These are phyloP conservation scores for Gonocerus acuteangulatus DNA, from an alignment of 2,888 invertebrate genomes.

Conservation along the genomic window DNA sequence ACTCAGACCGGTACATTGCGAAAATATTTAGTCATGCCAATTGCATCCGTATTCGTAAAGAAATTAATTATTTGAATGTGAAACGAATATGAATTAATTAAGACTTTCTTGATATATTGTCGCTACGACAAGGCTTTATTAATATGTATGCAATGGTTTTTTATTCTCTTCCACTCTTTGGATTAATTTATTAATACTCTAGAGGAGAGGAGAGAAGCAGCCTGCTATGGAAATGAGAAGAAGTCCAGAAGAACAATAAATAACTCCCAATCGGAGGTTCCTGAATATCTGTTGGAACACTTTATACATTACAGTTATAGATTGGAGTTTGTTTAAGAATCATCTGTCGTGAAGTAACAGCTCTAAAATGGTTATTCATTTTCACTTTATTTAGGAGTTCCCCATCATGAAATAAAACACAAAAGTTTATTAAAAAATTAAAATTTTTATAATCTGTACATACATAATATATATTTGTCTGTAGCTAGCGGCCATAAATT, in stretches of 20 bases:
- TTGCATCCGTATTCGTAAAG: not conserved
- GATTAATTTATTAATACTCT: constrained; percentile 11
- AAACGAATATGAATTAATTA: constrained; percentile 8
- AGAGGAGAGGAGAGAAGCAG: constrained; percentile 3
- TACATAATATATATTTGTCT: no score
- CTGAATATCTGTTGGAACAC: not conserved
- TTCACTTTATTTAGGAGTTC: no score
- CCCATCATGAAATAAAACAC: no score
- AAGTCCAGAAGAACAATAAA: constrained; percentile 13
- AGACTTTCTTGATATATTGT: constrained; percentile 2
- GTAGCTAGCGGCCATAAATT: no score
- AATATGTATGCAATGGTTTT: constrained; percentile 2
- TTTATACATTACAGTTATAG: not conserved
- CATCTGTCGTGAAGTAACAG: no score
- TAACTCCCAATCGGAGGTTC: constrained; percentile 4
- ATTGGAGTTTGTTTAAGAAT: no score
- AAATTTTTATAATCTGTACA: no score
- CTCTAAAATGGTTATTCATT: no score
- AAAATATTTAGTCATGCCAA: not conserved
- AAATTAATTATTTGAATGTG: not conserved
- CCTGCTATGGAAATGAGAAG: constrained; percentile 19
- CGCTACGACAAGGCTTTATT: constrained; percentile 4
- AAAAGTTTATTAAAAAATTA: no score
- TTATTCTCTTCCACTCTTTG: not conserved
- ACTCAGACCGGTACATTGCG: no score